phyloP scores from a whole-genome alignment of 2,113 vertebrate genomes.

The Gymnobelideus leadbeateri region DNA sequence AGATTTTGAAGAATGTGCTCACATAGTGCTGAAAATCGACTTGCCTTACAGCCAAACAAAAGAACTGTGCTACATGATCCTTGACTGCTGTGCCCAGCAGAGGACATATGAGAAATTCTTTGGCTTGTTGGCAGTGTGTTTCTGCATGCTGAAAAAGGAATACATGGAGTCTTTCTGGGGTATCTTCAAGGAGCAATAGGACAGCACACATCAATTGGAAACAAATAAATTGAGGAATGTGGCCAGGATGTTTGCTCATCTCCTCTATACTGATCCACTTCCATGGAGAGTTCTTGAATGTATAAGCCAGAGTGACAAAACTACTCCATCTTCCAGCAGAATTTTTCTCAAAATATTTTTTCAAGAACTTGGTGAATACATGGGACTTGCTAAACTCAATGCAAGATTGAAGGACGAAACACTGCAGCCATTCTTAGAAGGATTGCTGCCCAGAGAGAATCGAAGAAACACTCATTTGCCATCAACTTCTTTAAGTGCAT shows the following conservation, averaged over 20 bases:
- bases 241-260: constrained; percentile 97
- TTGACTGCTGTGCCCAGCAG: constrained; percentile 99
- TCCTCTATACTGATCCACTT: constrained; percentile 96
- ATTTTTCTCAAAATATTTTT: constrained; percentile 99
- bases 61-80: constrained; percentile 99
- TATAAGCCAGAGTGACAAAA: constrained; percentile 96
- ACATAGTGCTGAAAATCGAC: constrained; percentile 98
- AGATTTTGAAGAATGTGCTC: constrained; percentile 99
- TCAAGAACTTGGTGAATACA: constrained; percentile 98
- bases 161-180: constrained; percentile 98
- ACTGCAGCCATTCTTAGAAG: constrained; percentile 95
- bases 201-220: constrained; percentile 97
- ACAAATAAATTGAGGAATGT: constrained; percentile 99
- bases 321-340: constrained; percentile 97
- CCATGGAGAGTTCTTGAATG: constrained; percentile 98
- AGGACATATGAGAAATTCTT: constrained; percentile 99
- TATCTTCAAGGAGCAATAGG: constrained; percentile 97
- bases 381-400: constrained; percentile 97
- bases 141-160: constrained; percentile 98
- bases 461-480: constrained; percentile 97
- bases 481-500: constrained; percentile 99
- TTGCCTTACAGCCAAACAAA: constrained; percentile 98
- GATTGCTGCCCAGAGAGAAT: constrained; percentile 96
- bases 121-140: constrained; percentile 96
- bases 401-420: constrained; percentile 95